These are phyloP conservation scores for Heliothis virescens DNA, from an alignment of 1,140 invertebrate species.

Conservation along the genomic window DNA sequence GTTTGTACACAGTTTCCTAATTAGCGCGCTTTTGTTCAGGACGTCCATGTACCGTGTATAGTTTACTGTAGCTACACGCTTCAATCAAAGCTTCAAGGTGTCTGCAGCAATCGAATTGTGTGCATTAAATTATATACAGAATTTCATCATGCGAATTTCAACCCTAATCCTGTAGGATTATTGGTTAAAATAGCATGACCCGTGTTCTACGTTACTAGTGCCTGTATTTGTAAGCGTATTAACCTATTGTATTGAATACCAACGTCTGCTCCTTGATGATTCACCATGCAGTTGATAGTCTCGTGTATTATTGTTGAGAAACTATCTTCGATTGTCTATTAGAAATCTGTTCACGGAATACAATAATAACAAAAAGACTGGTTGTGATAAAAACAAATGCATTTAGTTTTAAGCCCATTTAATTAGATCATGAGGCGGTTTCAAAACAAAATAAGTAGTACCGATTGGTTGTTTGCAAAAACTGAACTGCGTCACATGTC, in stretches of 20 bases:
- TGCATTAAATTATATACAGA: constrained; percentile 39
- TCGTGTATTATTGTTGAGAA: constrained; percentile 18
- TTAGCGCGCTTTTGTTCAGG: constrained; percentile 75
- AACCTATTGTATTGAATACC: constrained; percentile 46
- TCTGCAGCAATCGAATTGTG: constrained; percentile 37
- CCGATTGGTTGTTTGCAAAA: background rate
- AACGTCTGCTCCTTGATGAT: constrained; percentile 33
- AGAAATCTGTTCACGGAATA: constrained; percentile 11
- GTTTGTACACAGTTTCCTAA: constrained; percentile 77
- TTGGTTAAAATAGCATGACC: constrained; percentile 21
- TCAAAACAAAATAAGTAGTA: background rate
- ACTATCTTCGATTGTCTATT: background rate
- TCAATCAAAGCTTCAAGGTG: constrained; percentile 60
- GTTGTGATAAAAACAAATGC: background rate
- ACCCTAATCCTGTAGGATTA: constrained; percentile 7
- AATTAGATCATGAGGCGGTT: background rate
- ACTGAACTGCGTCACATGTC: background rate
- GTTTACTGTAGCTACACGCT: constrained; percentile 42
- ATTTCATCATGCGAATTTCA: constrained; percentile 5
- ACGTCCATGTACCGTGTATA: constrained; percentile 49
- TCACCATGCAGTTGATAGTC: constrained; percentile 30
- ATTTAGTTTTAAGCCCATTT: too few species aligned
- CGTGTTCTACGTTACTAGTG: constrained; percentile 36
- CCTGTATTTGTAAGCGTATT: constrained; percentile 44
- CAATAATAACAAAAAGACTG: background rate